Evolutionary conservation across 2,113 vertebrate species (phyloP), one percentile per base, ranked within the genome.

Genomic region (cat (Felis catus)): DNA sequence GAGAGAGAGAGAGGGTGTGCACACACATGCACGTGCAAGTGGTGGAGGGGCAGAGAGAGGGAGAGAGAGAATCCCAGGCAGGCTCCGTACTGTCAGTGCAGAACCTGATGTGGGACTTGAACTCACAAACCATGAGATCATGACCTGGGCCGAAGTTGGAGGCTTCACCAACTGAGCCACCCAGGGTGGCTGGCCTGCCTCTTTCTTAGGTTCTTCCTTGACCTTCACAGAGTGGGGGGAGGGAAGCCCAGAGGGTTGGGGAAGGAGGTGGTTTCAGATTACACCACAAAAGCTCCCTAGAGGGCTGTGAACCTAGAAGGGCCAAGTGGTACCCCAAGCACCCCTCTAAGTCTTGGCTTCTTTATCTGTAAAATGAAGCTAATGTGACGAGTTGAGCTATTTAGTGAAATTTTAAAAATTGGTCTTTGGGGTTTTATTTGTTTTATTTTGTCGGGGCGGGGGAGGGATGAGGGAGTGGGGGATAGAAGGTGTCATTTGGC

Each of bases 401-500:
- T 83, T 23, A 48, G 16, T 33, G 39, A 82, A 61, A 61, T 61
- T 61, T 23, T 3, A 61, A 89, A 76, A 39, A 51, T 0, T 11
- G 21, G 6, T 39, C 51, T 83, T 91, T 18, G 3, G 19, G 27
- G 48, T 23, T 31, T 63, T 4, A 27, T 61, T 51, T 29, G 25
- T 87, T 73, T 23, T 11, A 79, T 25, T 12, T 12, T 25, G n/a
- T 96, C 16, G 13, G 13, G 14, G 63, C 14, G 15, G 39, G 53
- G 18, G 19, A 3, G 27, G 33, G 7, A 7, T 7, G 10, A 23
- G 0, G 10, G 12, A 2, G 12, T 13, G 0, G 41, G 25, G 3
- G 15, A 19, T 27, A 10, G 31, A 19, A 29, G n/a, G n/a, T 29
- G n/a, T 48, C 10, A 5, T 41, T 95, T 33, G 79, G 80, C 55